These are phyloP conservation scores for Brachionus calyciflorus DNA, from an alignment of 1,140 invertebrate species.

Conservation along the genomic window DNA sequence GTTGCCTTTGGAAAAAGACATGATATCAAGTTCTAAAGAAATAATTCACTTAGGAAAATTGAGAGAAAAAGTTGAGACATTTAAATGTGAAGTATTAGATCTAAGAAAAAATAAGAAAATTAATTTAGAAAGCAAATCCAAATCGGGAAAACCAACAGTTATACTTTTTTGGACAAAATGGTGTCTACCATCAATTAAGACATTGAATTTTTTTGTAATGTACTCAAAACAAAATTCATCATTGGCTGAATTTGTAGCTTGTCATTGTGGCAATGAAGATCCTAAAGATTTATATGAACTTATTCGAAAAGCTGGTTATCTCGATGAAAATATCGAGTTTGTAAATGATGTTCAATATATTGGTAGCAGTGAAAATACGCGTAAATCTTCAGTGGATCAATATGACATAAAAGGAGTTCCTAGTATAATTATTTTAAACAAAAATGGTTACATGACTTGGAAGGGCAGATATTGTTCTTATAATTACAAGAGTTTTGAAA, in stretches of 20 bases:
- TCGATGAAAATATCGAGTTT: slow-evolving; percentile 4
- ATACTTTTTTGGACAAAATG: slow-evolving; percentile 59
- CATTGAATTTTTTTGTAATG: slow-evolving; percentile 25
- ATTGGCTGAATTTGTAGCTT: slow-evolving; percentile 11
- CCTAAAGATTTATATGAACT: slow-evolving; percentile 6
- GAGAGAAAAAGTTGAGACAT: slow-evolving; percentile 54
- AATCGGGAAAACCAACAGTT: slow-evolving; percentile 51
- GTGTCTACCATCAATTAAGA: slow-evolving; percentile 49
- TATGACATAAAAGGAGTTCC: slow-evolving; percentile 39
- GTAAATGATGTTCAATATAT: slow-evolving; percentile 38
- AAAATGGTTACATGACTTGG: slow-evolving; percentile 56
- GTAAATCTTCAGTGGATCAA: background rate
- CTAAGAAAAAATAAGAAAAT: slow-evolving; percentile 57
- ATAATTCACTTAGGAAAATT: slow-evolving; percentile 57
- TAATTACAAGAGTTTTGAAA: slow-evolving; percentile 55
- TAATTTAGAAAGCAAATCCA: slow-evolving; percentile 51
- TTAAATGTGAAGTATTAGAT: slow-evolving; percentile 55
- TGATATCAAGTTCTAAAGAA: slow-evolving; percentile 51
- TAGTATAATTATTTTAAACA: slow-evolving; percentile 19
- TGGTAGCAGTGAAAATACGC: background rate
- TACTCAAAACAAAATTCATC: background rate
- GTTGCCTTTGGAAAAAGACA: slow-evolving; percentile 52
- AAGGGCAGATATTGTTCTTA: slow-evolving; percentile 58
- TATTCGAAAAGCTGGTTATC: slow-evolving; percentile 31
- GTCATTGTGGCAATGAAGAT: slow-evolving; percentile 41